phyloP scores from a whole-genome alignment of 37 sponge, comb jelly and placozoan species.

The Ianthella basta region DNA sequence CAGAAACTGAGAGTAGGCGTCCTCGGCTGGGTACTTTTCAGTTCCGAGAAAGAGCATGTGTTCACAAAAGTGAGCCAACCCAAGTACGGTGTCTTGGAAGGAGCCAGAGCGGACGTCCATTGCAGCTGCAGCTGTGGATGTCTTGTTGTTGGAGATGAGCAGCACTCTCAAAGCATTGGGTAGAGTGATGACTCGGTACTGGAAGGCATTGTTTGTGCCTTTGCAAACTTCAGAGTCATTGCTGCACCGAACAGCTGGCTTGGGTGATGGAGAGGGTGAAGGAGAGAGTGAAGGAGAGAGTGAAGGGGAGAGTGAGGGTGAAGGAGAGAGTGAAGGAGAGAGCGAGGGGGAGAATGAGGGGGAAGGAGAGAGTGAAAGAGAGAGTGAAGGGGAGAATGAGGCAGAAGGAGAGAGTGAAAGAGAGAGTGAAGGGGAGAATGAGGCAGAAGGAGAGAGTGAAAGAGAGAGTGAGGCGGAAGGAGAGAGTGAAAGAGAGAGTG shows the following conservation, averaged over 20 bases:
- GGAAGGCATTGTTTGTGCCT: slow-evolving; percentile 12
- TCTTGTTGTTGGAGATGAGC: slow-evolving; percentile 79
- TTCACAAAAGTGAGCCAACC: slow-evolving; percentile 97
- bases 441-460: too few relatives aligned
- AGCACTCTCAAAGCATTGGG: slow-evolving; percentile 63
- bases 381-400: too few relatives aligned
- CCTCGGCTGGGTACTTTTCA: slow-evolving; percentile 75
- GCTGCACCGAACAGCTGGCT: background rate
- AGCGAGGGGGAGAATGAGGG: too few relatives aligned
- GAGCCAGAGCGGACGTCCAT: slow-evolving; percentile 84
- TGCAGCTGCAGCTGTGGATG: slow-evolving; percentile 74
- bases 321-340: too few relatives aligned
- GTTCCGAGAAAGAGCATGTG: slow-evolving; percentile 99
- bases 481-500: too few relatives aligned
- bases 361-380: too few relatives aligned
- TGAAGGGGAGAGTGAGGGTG: too few relatives aligned
- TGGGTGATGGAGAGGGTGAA: background rate
- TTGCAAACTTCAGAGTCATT: background rate
- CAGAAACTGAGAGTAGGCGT: slow-evolving; percentile 71
- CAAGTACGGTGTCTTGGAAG: slow-evolving; percentile 71
- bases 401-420: too few relatives aligned
- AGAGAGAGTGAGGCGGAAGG: too few relatives aligned
- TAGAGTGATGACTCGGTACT: slow-evolving; percentile 56
- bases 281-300: background rate
- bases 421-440: too few relatives aligned